Base-by-base conservation (phyloP, 1,140 invertebrate species). In the Drosophila malerkotliana region DNA sequence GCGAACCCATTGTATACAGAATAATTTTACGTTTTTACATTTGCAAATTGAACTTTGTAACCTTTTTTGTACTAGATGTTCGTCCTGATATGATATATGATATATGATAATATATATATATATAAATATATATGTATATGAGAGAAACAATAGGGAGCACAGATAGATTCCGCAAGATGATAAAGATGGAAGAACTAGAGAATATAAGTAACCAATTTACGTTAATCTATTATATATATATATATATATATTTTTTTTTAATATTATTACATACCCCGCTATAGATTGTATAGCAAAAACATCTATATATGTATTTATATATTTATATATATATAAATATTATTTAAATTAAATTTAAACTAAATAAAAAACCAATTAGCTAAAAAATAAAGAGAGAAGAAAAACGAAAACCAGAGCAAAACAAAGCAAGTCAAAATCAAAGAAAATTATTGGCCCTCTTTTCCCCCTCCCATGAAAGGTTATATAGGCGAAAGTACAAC, bases 1-100 rank as follows among this genome's bases (percentile, higher is more conserved):
- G 28, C 73, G 56, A 72, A 72, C 63, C 81, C 64, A 56, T 87
- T 85, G 82, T 85, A 85, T 81, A 85, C 82, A 85, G 59, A 82
- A 72, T 78, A 75, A 59, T 79, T 55, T 71, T 58, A 68, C 68
- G 48, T 60, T 79, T 67, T 47, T 34, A 58, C 58, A 63, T 45
- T 75, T 55, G 26, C 15, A 73, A 69, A 49, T 48, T 24, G 66
- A 28, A 67, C 37, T 54, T 41, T 69, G 51, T 68, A 48, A 69
- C 64, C 18, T 10, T 56, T 71, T 56, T 64, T 34, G 39, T 34
- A 72, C 41, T 32, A 57, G 48, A 60, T 55, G 52, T 51, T 73
- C 61, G 45, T 72, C 49, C 49, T 37, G 56, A 44, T 32, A 69
- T 53, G 41, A 56, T 34, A 51, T 59, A 47, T n/a, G n/a, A 14